Conservation (phyloP, 2,888 invertebrate genomes). For the Dynastes grantii region DNA sequence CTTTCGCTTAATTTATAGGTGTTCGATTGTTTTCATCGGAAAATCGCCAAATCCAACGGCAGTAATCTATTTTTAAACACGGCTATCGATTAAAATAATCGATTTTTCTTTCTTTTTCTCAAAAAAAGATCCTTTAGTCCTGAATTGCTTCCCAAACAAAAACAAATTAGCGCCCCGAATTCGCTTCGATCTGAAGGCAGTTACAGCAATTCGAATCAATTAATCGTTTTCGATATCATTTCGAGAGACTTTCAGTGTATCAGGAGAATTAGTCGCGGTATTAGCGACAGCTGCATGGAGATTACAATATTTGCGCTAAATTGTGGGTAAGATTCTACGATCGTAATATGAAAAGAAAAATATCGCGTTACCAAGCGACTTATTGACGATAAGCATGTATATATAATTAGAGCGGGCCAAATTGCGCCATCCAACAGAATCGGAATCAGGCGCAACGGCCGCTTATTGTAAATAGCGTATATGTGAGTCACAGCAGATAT, state of each 20-base stretch:
- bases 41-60: slow-evolving; percentile 18
- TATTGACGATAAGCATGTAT: slow-evolving; percentile 13
- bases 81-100: slow-evolving; percentile 1
- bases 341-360: slow-evolving; percentile 10
- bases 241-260: background rate
- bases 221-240: slow-evolving; percentile 14
- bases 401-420: too few relatives aligned
- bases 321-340: slow-evolving; percentile 24
- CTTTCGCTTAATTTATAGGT: slow-evolving; percentile 20
- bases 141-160: slow-evolving; percentile 4
- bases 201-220: background rate
- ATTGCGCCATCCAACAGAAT: too few relatives aligned
- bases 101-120: slow-evolving; percentile 5
- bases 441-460: too few relatives aligned
- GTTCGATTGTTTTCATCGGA: slow-evolving; percentile 3
- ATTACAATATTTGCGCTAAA: slow-evolving; percentile 36
- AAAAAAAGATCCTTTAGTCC: slow-evolving; percentile 3
- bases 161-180: background rate
- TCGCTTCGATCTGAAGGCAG: background rate
- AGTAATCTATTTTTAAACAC: slow-evolving; percentile 42
- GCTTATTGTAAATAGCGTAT: too few relatives aligned
- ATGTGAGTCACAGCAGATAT: too few relatives aligned
- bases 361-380: slow-evolving; percentile 1
- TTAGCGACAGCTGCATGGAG: slow-evolving; percentile 21
- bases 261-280: background rate